Percentiles rank a stretch among this genome's conserved stretches.
These are phyloP conservation scores for Amblyopsis rosae DNA, from an alignment of 2,113 vertebrate species.

Conservation along the genomic window DNA sequence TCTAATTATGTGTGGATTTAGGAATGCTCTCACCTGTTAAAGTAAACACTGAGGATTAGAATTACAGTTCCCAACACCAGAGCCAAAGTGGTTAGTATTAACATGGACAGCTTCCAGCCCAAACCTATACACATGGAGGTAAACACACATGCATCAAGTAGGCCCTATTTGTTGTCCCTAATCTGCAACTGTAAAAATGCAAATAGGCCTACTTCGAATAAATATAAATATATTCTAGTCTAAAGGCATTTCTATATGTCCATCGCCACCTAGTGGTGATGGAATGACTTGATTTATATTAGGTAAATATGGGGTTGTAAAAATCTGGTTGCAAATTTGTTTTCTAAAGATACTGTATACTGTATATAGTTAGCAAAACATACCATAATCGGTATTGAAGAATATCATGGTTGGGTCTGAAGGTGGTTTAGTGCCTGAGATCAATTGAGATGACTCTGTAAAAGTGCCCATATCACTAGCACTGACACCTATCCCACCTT, in stretches of 20 bases:
- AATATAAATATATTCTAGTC: neutral
- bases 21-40: conserved; percentile 79
- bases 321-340: neutral
- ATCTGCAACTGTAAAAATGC: neutral
- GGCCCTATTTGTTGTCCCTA: too few species aligned
- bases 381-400: conserved; percentile 74
- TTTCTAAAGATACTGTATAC: neutral
- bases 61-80: conserved; percentile 82
- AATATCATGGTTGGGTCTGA: conserved; percentile 56
- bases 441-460: conserved; percentile 10
- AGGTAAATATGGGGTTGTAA: too few species aligned
- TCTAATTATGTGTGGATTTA: neutral
- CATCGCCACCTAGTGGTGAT: conserved; percentile 60
- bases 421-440: conserved; percentile 42
- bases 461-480: conserved; percentile 26
- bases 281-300: neutral
- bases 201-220: neutral
- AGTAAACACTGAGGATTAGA: conserved; percentile 80
- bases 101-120: conserved; percentile 85
- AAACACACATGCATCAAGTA: too few species aligned
- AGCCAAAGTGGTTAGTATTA: conserved; percentile 84
- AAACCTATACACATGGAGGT: conserved; percentile 67
- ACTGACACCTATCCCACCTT: neutral
- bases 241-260: conserved; percentile 20
- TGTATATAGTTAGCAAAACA: conserved; percentile 14